phyloP scores from a whole-genome alignment of 1,140 invertebrate genomes.

The Drosophila nannoptera region DNA sequence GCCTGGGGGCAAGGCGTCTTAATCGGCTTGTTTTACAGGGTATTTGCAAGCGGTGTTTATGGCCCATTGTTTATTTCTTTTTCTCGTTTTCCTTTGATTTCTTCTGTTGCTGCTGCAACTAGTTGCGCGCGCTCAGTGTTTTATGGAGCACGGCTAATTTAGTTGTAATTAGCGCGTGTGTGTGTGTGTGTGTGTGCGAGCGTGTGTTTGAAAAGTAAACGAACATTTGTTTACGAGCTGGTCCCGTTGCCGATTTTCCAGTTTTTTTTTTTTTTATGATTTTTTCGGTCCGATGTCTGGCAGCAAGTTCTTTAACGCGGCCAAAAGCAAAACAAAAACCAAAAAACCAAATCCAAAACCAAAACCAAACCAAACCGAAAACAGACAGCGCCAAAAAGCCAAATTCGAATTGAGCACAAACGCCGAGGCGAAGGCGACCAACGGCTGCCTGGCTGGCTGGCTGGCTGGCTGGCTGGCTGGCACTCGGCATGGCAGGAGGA shows the following conservation, averaged over 20 bases:
- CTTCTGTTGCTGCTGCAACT: neutral
- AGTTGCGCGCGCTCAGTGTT: conserved; percentile 50
- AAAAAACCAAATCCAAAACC: neutral
- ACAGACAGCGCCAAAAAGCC: conserved; percentile 36
- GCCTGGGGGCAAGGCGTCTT: too few species aligned
- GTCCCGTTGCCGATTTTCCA: conserved; percentile 23
- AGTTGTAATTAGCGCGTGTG: conserved; percentile 51
- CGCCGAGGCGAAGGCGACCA: conserved; percentile 24
- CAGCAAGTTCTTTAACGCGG: conserved; percentile 60
- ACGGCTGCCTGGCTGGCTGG: neutral
- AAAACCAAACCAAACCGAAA: conserved; percentile 9
- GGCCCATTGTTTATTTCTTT: neutral
- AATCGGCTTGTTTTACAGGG: conserved; percentile 8
- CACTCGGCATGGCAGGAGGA: neutral
- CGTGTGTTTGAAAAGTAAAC: conserved; percentile 55
- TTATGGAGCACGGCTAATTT: conserved; percentile 53
- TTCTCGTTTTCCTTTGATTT: too few species aligned
- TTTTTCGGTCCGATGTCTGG: conserved; percentile 25
- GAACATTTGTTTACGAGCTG: conserved; percentile 61
- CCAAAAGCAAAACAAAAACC: conserved; percentile 31
- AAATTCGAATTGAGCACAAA: conserved; percentile 43
- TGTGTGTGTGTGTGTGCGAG: neutral
- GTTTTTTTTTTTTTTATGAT: conserved; percentile 11
- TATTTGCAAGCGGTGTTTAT: conserved; percentile 1
- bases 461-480: too few species aligned